Evolutionary conservation across 2,113 vertebrate genomes (phyloP).

Genomic region (Synchiropus splendidus): DNA sequence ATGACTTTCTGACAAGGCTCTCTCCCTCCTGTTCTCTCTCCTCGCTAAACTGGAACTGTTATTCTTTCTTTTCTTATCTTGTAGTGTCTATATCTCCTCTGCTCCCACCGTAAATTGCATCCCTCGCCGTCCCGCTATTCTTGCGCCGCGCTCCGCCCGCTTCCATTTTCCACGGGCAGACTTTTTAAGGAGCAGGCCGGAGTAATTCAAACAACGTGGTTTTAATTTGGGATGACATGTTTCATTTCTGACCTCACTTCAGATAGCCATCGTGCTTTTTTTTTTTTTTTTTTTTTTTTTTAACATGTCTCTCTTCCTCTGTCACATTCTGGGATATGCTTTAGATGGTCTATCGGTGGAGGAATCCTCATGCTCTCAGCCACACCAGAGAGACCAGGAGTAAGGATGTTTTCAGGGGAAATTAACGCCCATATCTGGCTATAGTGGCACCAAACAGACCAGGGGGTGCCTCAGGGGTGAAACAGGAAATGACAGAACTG

Average conservation of each 20-base stretch:
- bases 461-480: conserved; percentile 32
- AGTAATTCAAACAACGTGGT: conserved; percentile 74
- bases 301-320: conserved; percentile 22
- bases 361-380: conserved; percentile 31
- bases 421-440: conserved; percentile 30
- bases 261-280: conserved; percentile 66
- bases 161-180: conserved; percentile 16
- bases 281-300: conserved; percentile 15
- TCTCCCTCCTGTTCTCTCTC: conserved; percentile 36
- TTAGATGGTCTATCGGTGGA: conserved; percentile 37
- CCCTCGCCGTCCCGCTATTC: conserved; percentile 19
- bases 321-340: conserved; percentile 25
- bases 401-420: conserved; percentile 1
- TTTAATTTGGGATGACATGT: conserved; percentile 76
- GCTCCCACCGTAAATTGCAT: conserved; percentile 34
- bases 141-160: conserved; percentile 22
- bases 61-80: conserved; percentile 47
- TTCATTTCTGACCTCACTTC: conserved; percentile 72
- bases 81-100: conserved; percentile 29
- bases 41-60: conserved; percentile 27
- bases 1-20: conserved; percentile 44
- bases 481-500: conserved; percentile 59
- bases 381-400: conserved; percentile 32
- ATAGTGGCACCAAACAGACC: conserved; percentile 32
- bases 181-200: conserved; percentile 47